Evolutionary conservation across 2,113 vertebrate genomes (phyloP).

Genomic region (Sphaerodactylus townsendi): DNA sequence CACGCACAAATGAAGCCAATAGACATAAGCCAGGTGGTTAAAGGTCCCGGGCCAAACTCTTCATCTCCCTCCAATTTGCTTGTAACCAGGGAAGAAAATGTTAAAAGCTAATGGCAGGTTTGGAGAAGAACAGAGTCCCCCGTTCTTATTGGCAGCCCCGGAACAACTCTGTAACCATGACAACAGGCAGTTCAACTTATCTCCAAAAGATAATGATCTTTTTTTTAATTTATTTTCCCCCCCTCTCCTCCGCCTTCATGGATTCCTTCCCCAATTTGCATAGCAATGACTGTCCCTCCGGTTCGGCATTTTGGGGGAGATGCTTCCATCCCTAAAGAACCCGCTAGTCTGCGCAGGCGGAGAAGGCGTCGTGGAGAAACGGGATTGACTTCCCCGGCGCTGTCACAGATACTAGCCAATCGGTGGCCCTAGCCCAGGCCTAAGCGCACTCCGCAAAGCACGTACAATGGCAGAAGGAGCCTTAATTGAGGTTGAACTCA

Average conservation of each 20-base stretch:
- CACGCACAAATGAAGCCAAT: not conserved
- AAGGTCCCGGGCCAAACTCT: not conserved
- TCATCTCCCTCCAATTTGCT: not conserved
- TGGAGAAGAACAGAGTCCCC: conserved; percentile 38
- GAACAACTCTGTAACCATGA: conserved; percentile 46
- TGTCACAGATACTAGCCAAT: no score
- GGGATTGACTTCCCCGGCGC: no score
- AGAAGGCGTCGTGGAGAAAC: no score
- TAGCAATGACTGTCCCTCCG: not conserved
- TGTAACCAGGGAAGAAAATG: conserved; percentile 27
- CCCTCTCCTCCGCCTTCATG: conserved; percentile 22
- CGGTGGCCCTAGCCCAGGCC: no score
- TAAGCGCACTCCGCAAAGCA: no score
- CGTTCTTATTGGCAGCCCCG: conserved; percentile 10
- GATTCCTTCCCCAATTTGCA: conserved; percentile 28
- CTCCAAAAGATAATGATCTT: conserved; percentile 45
- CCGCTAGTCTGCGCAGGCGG: no score
- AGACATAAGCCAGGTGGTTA: not conserved
- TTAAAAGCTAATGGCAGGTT: conserved; percentile 40
- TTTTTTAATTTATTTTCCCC: conserved; percentile 63
- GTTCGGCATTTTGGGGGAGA: not conserved
- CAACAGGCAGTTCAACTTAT: conserved; percentile 57
- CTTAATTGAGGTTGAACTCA: no score
- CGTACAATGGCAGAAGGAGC: no score
- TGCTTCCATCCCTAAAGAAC: no score